Conservation (phyloP, 92 coral and sea anemone species). For the Epizoanthus scotinus region DNA sequence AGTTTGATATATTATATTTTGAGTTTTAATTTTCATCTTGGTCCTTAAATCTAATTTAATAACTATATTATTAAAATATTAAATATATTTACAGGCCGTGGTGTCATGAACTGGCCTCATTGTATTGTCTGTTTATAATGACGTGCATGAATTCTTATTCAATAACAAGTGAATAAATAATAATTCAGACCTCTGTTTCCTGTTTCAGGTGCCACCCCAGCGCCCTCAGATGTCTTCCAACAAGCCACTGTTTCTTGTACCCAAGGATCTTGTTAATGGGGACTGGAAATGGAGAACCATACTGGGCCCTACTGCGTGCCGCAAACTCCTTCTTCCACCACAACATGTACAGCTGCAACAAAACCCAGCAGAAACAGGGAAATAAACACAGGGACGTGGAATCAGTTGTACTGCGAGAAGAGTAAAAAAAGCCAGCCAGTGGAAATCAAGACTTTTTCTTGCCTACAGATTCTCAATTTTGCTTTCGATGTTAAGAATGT, state of each 20-base stretch:
- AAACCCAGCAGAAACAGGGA: too few relatives aligned
- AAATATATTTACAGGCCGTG: too few relatives aligned
- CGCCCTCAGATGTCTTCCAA: slow-evolving; percentile 57
- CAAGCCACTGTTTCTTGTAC: slow-evolving; percentile 80
- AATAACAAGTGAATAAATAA: background rate
- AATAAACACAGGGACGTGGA: too few relatives aligned
- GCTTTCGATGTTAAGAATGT: too few relatives aligned
- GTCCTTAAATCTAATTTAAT: too few relatives aligned
- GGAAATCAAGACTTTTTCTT: too few relatives aligned
- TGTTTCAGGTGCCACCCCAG: slow-evolving; percentile 76
- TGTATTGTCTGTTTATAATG: background rate
- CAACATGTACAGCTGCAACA: slow-evolving; percentile 78
- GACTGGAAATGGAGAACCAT: slow-evolving; percentile 70
- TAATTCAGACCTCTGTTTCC: slow-evolving; percentile 62
- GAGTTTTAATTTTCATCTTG: too few relatives aligned
- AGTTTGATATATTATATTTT: too few relatives aligned
- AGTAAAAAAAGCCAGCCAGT: too few relatives aligned
- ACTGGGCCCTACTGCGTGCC: slow-evolving; percentile 61
- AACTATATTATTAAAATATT: too few relatives aligned
- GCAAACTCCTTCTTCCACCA: slow-evolving; percentile 85
- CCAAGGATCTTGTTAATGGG: slow-evolving; percentile 73
- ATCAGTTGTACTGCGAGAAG: too few relatives aligned
- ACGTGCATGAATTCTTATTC: background rate
- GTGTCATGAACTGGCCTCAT: background rate
- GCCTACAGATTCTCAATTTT: too few relatives aligned